Evolutionary conservation across 2,113 vertebrate species (phyloP).

Genomic region (Cyprinodon variegatus): DNA sequence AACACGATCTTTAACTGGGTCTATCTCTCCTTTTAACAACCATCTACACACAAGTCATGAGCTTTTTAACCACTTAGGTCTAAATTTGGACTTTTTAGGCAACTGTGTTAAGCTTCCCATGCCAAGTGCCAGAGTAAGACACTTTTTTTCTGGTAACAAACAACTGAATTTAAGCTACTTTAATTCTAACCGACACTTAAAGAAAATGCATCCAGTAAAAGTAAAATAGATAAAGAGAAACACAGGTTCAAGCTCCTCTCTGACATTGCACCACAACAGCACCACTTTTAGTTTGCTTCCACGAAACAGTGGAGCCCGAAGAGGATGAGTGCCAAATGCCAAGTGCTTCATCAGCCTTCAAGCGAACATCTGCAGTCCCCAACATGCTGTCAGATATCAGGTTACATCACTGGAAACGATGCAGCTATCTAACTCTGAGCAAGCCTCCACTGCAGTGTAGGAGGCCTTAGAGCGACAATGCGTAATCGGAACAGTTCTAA

Average conservation of each 20-base stretch:
- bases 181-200: constrained; percentile 2
- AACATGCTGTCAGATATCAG: constrained; percentile 74
- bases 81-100: constrained; percentile 39
- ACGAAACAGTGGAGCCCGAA: constrained; percentile 20
- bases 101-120: constrained; percentile 16
- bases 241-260: not conserved
- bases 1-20: constrained; percentile 48
- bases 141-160: constrained; percentile 9
- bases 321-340: constrained; percentile 30
- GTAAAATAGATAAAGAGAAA: constrained; percentile 2
- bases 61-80: constrained; percentile 26
- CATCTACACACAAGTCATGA: constrained; percentile 33
- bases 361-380: constrained; percentile 73
- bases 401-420: constrained; percentile 72
- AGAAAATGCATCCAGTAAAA: not conserved
- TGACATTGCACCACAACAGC: constrained; percentile 1
- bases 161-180: not conserved
- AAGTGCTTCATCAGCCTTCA: constrained; percentile 42
- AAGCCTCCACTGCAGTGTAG: constrained; percentile 33
- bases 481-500: constrained; percentile 58
- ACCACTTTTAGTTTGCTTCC: constrained; percentile 15
- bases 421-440: constrained; percentile 44
- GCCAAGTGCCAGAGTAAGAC: constrained; percentile 21
- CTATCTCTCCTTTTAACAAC: constrained; percentile 21
- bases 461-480: constrained; percentile 41